phyloP scores from a whole-genome alignment of 1,140 invertebrate species.

The Drosophila nasuta region DNA sequence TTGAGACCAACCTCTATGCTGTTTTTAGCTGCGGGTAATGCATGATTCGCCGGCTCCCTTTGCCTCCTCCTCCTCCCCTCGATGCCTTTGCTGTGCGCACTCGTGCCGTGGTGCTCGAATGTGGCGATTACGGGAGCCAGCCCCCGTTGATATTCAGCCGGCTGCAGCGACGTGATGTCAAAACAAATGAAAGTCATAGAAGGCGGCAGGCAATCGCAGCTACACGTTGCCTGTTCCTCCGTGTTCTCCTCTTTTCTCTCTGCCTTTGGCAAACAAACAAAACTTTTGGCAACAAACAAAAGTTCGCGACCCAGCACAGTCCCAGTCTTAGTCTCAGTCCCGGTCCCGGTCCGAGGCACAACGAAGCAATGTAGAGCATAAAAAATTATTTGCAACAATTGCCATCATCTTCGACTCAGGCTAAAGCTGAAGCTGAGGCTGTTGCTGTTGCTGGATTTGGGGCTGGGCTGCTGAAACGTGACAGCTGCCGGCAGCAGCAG shows the following conservation, averaged over 20 bases:
- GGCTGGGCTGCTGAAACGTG: conserved; percentile 62
- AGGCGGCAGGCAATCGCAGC: conserved; percentile 51
- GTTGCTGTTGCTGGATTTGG: not conserved
- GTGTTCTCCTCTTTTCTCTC: not conserved
- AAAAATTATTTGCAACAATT: conserved; percentile 83
- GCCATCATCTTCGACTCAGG: conserved; percentile 61
- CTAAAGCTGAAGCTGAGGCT: not conserved
- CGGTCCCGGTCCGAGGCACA: not conserved
- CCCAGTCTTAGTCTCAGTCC: not conserved
- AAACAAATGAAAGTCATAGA: conserved; percentile 80
- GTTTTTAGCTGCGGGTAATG: conserved; percentile 32
- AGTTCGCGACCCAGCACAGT: conserved; percentile 48
- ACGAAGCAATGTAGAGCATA: conserved; percentile 67
- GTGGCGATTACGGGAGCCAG: conserved; percentile 55
- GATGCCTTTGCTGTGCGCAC: conserved; percentile 32
- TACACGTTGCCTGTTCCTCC: conserved; percentile 6
- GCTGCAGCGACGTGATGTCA: conserved; percentile 76
- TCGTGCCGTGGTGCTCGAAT: conserved; percentile 54
- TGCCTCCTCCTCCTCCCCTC: not conserved
- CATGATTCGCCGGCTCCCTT: conserved; percentile 26
- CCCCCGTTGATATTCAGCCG: conserved; percentile 18
- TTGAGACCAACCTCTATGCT: not conserved
- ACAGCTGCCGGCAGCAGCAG: conserved; percentile 62
- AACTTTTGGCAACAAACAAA: conserved; percentile 68
- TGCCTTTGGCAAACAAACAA: conserved; percentile 75